These are phyloP conservation scores for Tragelaphus eurycerus DNA, from an alignment of 2,797 vertebrate species.

Conservation along the genomic window DNA sequence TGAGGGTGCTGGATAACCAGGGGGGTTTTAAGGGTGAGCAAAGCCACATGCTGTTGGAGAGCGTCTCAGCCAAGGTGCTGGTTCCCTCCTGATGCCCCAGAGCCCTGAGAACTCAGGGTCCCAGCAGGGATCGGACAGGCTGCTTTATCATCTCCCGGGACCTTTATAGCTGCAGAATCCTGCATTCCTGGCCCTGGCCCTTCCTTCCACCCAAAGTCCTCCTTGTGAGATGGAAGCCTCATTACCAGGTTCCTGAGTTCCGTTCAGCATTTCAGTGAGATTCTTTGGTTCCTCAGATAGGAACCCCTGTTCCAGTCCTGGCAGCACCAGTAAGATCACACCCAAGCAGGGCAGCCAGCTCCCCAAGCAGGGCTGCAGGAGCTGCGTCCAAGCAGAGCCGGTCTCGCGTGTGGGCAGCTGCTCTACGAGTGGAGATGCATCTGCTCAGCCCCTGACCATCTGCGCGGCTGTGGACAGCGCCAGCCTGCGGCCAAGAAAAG, in stretches of 20 bases:
- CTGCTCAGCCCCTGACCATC: fast-evolving
- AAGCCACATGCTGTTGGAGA: fast-evolving
- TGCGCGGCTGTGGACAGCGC: fast-evolving
- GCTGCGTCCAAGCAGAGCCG: fast-evolving
- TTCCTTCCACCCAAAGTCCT: neutral
- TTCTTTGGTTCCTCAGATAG: fast-evolving
- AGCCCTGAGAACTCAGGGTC: neutral
- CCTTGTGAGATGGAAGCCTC: neutral
- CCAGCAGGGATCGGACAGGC: fast-evolving
- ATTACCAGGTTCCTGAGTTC: neutral
- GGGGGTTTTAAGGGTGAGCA: neutral
- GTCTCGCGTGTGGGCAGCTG: fast-evolving
- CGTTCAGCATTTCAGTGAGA: fast-evolving
- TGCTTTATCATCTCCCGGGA: too few relatives aligned
- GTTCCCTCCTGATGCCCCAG: neutral
- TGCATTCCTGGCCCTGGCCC: neutral
- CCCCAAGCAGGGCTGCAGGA: fast-evolving
- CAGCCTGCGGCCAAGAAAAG: fast-evolving
- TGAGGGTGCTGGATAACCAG: neutral
- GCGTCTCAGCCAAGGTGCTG: too few relatives aligned
- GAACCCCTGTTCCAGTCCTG: neutral
- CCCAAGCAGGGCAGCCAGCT: too few relatives aligned
- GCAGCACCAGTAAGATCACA: too few relatives aligned
- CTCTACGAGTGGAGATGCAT: fast-evolving
- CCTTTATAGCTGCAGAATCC: neutral